phyloP scores from a whole-genome alignment of 2,113 vertebrate genomes.

The Sturnus vulgaris region DNA sequence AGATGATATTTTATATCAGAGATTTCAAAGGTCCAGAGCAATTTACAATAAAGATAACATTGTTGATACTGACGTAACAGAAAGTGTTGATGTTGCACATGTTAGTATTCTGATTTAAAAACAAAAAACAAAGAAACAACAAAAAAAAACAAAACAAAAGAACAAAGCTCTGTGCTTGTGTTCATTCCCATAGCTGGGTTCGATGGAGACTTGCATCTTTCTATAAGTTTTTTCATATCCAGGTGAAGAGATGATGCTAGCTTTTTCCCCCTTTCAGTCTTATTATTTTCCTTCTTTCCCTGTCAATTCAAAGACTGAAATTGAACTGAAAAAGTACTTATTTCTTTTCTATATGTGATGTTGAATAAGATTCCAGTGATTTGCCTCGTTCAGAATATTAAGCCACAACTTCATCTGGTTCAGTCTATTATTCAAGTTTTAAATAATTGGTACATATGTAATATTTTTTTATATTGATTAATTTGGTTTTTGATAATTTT shows the following conservation, averaged over 20 bases:
- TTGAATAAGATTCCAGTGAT: neutral
- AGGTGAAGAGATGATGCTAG: neutral
- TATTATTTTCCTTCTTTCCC: neutral
- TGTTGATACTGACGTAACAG: neutral
- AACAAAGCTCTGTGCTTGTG: neutral
- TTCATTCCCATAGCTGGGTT: neutral
- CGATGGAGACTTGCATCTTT: neutral
- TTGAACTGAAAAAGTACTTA: neutral
- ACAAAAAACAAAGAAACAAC: neutral
- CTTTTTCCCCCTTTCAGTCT: neutral
- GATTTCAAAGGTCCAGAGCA: neutral
- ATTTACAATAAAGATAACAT: neutral
- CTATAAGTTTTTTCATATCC: neutral
- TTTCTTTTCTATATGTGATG: neutral
- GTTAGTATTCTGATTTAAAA: neutral
- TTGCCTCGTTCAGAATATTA: neutral
- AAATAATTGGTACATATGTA: neutral
- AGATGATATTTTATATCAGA: neutral
- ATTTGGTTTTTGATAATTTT: neutral
- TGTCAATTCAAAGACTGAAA: neutral
- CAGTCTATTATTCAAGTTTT: neutral
- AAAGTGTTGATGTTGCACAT: neutral
- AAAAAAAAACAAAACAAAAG: neutral
- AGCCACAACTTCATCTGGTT: neutral
- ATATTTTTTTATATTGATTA: neutral